Percentiles rank a stretch among this genome's conserved stretches.
phyloP scores from a whole-genome alignment of 1,140 invertebrate genomes.

The Nasonia longicornis region DNA sequence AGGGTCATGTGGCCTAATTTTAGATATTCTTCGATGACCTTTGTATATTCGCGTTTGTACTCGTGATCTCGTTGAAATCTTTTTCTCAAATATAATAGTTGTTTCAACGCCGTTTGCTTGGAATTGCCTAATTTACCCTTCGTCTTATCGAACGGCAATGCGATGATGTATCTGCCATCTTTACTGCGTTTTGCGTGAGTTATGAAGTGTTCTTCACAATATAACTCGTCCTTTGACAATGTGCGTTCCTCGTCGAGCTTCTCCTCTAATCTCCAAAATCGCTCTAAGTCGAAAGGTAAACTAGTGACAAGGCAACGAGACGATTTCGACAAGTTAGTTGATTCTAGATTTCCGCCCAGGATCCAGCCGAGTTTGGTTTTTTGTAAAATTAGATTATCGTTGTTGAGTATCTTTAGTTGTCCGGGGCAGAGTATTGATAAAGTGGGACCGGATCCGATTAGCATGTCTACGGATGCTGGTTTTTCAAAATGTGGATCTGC shows the following conservation, averaged over 20 bases:
- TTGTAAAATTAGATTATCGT: neutral
- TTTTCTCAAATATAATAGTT: conserved; percentile 26
- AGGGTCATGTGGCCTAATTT: conserved; percentile 57
- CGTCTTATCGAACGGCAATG: conserved; percentile 26
- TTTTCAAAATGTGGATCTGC: conserved; percentile 6
- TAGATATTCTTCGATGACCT: conserved; percentile 61
- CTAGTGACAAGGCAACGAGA: neutral
- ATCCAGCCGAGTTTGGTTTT: conserved; percentile 20
- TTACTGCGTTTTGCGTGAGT: neutral
- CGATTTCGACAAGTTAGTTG: neutral
- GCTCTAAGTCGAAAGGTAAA: neutral
- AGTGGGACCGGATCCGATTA: neutral
- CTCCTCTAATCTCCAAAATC: conserved; percentile 15
- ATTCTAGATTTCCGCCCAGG: neutral
- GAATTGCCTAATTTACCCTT: neutral
- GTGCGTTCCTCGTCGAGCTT: neutral
- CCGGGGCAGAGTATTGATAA: neutral
- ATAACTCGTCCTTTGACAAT: neutral
- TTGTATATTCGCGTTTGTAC: conserved; percentile 52
- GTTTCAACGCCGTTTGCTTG: neutral
- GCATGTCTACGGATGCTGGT: neutral
- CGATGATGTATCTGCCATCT: conserved; percentile 30
- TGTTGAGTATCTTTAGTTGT: neutral
- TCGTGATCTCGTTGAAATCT: conserved; percentile 43
- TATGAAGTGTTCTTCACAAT: conserved; percentile 36